Evolutionary conservation across 2,113 vertebrate species (phyloP).

Genomic region (Vimba vimba): DNA sequence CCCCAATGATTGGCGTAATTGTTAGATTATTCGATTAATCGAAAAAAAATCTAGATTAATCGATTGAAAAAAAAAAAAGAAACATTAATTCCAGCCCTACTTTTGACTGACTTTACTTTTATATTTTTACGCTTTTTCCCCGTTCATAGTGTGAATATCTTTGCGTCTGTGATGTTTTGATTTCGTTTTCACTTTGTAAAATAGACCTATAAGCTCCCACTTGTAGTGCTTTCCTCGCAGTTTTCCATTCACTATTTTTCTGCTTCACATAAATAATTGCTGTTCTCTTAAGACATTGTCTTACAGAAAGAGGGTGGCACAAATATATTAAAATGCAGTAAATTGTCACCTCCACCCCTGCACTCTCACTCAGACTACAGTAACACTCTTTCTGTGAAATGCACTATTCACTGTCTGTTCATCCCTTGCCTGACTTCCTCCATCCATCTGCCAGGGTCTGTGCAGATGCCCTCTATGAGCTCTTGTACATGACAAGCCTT

Average conservation of each 20-base stretch:
- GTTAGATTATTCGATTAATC: no score
- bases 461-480: slow-evolving; percentile 58
- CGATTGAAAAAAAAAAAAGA: no score
- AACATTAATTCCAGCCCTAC: no score
- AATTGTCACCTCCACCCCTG: slow-evolving; percentile 41
- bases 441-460: slow-evolving; percentile 57
- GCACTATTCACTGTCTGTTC: slow-evolving; percentile 41
- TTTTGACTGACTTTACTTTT: no score
- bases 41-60: no score
- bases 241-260: not conserved
- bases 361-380: slow-evolving; percentile 53
- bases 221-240: not conserved
- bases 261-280: not conserved
- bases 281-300: not conserved
- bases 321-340: slow-evolving; percentile 11
- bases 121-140: not conserved
- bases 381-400: slow-evolving; percentile 22
- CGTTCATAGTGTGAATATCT: not conserved
- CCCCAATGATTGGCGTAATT: no score
- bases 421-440: slow-evolving; percentile 41
- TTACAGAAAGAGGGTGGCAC: not conserved
- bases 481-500: slow-evolving; percentile 70
- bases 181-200: not conserved
- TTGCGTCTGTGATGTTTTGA: not conserved
- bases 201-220: not conserved